Percentiles rank a stretch among this genome's conserved stretches.
Conservation (phyloP, 2,797 vertebrate genomes). For the Anableps anableps region DNA sequence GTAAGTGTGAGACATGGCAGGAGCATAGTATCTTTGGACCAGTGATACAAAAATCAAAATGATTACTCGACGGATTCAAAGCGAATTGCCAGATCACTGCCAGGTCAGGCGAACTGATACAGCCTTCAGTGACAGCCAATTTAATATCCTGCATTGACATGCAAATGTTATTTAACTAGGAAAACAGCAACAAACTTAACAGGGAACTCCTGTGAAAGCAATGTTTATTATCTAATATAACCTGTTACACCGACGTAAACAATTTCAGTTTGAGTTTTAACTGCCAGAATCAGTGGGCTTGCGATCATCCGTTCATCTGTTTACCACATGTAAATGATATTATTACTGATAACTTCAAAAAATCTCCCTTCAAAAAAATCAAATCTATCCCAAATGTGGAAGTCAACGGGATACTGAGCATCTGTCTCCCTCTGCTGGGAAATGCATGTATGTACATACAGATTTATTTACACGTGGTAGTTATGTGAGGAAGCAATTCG, state of each 20-base stretch:
- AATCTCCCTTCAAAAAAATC: neutral
- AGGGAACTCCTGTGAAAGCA: too few relatives aligned
- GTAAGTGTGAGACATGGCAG: neutral
- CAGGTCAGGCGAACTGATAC: too few relatives aligned
- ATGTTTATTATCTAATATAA: too few relatives aligned
- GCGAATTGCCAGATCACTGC: too few relatives aligned
- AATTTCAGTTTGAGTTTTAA: neutral
- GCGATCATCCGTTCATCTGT: neutral
- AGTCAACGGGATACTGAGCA: conserved; percentile 24
- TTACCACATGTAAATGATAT: neutral
- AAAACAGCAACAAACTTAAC: neutral
- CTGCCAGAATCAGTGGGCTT: neutral
- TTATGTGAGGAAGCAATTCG: neutral
- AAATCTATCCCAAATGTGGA: neutral
- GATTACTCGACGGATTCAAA: neutral
- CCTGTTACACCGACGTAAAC: too few relatives aligned
- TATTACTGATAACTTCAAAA: neutral
- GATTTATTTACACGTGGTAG: neutral
- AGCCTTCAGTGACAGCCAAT: neutral
- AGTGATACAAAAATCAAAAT: too few relatives aligned
- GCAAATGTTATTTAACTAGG: neutral
- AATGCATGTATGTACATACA: neutral
- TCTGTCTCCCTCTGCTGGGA: conserved; percentile 79
- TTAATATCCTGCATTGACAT: neutral
- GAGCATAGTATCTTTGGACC: neutral